Conservation (phyloP, 2,797 vertebrate species). For the Gobio occitaniae region DNA sequence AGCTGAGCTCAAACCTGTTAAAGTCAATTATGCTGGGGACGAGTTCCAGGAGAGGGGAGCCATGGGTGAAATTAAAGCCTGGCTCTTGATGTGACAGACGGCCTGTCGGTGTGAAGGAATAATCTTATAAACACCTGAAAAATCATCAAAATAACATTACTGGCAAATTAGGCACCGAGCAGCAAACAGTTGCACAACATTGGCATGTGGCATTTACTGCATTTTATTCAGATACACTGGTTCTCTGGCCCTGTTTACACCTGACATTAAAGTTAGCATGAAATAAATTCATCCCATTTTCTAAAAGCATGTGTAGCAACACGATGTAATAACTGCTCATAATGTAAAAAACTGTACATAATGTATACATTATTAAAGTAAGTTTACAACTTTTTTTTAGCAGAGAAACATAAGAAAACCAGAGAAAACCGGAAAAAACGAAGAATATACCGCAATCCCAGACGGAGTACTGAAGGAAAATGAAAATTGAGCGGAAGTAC, state of each 20-base stretch:
- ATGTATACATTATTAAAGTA: no score
- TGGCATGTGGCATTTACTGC: not conserved
- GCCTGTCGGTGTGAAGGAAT: conserved; percentile 38
- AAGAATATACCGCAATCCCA: no score
- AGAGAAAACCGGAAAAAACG: no score
- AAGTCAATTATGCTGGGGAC: conserved; percentile 67
- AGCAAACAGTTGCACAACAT: not conserved
- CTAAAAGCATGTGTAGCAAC: not conserved
- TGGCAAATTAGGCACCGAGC: not conserved
- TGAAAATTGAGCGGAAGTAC: no score
- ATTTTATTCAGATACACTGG: not conserved
- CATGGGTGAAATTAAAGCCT: conserved; percentile 75
- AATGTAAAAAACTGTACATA: no score
- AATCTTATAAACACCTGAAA: conserved; percentile 46
- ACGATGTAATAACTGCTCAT: no score
- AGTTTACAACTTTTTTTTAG: no score
- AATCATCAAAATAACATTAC: conserved; percentile 23
- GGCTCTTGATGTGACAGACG: conserved; percentile 50
- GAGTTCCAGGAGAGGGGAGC: conserved; percentile 63
- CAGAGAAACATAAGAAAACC: no score
- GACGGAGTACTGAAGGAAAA: no score
- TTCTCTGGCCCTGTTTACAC: not conserved
- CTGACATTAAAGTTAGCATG: not conserved
- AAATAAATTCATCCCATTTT: not conserved
- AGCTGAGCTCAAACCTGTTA: conserved; percentile 60